Base-by-base conservation (phyloP, 2,113 vertebrate species). In the Helogale parvula region DNA sequence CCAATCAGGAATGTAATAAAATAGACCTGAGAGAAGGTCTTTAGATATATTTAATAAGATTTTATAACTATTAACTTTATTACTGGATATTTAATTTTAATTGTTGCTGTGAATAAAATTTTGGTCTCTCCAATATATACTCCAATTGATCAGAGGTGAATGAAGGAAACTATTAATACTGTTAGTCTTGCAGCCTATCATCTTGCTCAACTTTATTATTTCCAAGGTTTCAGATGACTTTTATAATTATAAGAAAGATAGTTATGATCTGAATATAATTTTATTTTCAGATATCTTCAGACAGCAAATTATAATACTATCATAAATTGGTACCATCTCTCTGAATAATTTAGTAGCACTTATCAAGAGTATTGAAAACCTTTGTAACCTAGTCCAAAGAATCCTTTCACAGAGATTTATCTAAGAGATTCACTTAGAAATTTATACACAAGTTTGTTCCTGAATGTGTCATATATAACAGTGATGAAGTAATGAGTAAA, bases 291-390 rank as follows among this genome's bases (percentile, higher is more conserved):
- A 35, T 72, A 86, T 1, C 16, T 35, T 74, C 25, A 66, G 57
- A 82, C 3, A 88, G 19, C 14, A 88, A 88, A 63, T 93, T n/a
- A 88, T 33, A 94, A 41, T 38, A 19, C n/a, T 87, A 35, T 50
- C 71, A 87, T 52, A 82, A 72, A 80, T 5, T 65, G 17, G 54
- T 88, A 95, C 29, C 1, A 60, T 21, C n/a, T 65, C 35, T 57
- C 72, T 71, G 54, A 97, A 92, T 54, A 94, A 92, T 68, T 89
- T 76, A n/a, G 23, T 31, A 89, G n/a, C n/a, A 81, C 41, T 76
- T 90, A 90, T 25, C 27, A 74, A 91, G 63, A 94, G 12, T 12
- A 92, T 65, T 96, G 77, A 81, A 92, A 97, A 57, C 23, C 72
- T 83, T 33, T 94, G 13, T 66, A 88, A 71, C 31, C 27, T 76